Evolutionary conservation across 2,888 invertebrate species (phyloP), one percentile per base, ranked within the genome.

Genomic region (Ceriagrion tenellum): DNA sequence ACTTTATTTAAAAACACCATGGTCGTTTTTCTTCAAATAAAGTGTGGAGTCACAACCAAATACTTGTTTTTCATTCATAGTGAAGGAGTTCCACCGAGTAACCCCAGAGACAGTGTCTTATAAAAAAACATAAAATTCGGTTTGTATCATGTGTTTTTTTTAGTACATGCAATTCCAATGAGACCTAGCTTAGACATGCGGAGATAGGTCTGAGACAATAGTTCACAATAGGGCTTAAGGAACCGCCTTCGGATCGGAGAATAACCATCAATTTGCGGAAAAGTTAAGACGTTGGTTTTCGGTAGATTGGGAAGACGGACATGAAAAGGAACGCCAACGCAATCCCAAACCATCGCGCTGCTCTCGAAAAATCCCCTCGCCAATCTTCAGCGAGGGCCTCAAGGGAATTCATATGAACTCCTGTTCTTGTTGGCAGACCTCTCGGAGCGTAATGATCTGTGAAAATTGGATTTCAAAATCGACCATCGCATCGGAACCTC

Each of bases 371-470:
- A n/a, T 20, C 12, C 35, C 30, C 81, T 81, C 81, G 35, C 35
- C 81, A 81, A 81, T 81, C 81, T 81, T 35, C 81, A 35, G 12
- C 81, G 30, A 81, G 81, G 13, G 3, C 35, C 30, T 30, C 81
- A 13, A 16, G 81, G 26, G 81, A 35, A 81, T 81, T 81, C 35
- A 81, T 81, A 81, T 81, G 26, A 81, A 35, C 30, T 81, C 81
- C n/a, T 35, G 89, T n/a, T n/a, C 89, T 89, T 89, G 89, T 89
- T 89, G 89, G 89, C 89, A 89, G 89, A 47, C 23, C 89, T 89
- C 55, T 89, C 55, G 35, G 89, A 55, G 89, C 89, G 55, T 89
- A 89, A 89, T 89, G 89, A 89, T 89, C 89, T 55, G 89, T 89
- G 55, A 89, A 89, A 89, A 89, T 89, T 89, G 89, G 55, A 89